Evolutionary conservation across 2,797 vertebrate genomes (phyloP), one percentile per base, ranked within the genome.

Genomic region (Gallinago nigripennis): DNA sequence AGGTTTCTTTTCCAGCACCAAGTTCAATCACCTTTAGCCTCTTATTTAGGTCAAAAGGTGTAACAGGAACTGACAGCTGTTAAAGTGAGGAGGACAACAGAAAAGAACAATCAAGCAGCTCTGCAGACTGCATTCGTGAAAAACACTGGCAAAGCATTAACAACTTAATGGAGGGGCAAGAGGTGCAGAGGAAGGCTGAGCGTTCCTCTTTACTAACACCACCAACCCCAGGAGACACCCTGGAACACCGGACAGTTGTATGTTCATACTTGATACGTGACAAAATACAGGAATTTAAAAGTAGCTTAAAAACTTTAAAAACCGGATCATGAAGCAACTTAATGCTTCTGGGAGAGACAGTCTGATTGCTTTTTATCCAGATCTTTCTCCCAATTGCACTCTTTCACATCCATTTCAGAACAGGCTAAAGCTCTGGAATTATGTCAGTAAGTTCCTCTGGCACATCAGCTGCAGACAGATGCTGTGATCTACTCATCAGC

Each of bases 41-140:
- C 89, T 96, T 96, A 83, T 35, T 73, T 94, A 88, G 93, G 79
- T 93, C 57, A 88, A 94, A 37, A 89, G 94, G 86, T 96, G 92
- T 79, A 95, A 94, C 82, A 95, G 94, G 96, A 97, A 97, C 94
- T 96, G 96, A 93, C 96, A 95, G 93, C 94, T 94, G 86, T 86
- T 90, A n/a, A 78, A 95, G 86, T 17, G 21, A 48, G 39, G 86
- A 92, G 56, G 45, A 66, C 70, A 86, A 87, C 46, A 78, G 73
- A 65, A 68, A 37, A 92, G 57, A 90, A 90, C 7, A 86, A 89
- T n/a, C 91, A 84, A 88, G 68, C 71, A 89, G 90, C 66, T 95
- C 69, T 61, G 41, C 37, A 92, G 86, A 58, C 45, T 82, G 71
- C 25, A 7, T 72, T 94, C 56, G 72, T 39, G 13, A 37, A 82